Evolutionary conservation across 1,140 invertebrate genomes (phyloP).

Genomic region (Aphelinus certus): DNA sequence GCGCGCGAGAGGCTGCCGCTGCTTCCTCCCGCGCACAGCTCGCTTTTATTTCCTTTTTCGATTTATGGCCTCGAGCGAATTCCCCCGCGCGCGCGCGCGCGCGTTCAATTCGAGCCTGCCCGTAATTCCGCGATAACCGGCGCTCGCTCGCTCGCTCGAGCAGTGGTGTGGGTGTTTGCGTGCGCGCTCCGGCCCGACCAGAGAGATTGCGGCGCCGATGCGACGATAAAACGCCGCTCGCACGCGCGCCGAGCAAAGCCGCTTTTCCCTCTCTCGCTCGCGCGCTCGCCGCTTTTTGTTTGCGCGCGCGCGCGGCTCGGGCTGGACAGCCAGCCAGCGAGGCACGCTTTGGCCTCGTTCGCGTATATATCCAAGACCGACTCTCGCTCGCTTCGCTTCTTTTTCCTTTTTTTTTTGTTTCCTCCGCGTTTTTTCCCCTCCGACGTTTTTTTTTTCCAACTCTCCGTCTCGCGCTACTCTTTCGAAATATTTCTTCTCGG

Average conservation of each 20-base stretch:
- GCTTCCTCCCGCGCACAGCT: conserved; percentile 36
- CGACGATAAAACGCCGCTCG: neutral
- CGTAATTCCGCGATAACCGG: conserved; percentile 43
- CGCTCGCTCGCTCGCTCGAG: neutral
- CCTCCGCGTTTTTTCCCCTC: no score
- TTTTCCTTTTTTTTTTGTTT: no score
- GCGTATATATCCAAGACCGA: no score
- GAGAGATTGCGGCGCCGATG: neutral
- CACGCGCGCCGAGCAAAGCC: neutral
- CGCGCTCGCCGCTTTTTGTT: conserved; percentile 2
- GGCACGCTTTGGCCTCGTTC: no score
- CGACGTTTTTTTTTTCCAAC: no score
- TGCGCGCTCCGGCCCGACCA: no score
- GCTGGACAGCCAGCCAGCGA: no score
- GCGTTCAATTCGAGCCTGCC: conserved; percentile 15
- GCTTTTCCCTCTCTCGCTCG: neutral
- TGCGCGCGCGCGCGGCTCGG: no score
- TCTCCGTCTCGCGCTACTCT: no score
- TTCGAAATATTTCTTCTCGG: no score
- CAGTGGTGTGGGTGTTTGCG: no score
- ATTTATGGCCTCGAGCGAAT: conserved; percentile 48
- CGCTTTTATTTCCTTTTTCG: conserved; percentile 51
- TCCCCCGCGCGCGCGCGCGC: conserved; percentile 34
- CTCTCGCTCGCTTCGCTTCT: no score
- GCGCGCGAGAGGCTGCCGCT: conserved; percentile 43